Base-by-base conservation (phyloP, 2,797 vertebrate species). In the Scleropages formosus region DNA sequence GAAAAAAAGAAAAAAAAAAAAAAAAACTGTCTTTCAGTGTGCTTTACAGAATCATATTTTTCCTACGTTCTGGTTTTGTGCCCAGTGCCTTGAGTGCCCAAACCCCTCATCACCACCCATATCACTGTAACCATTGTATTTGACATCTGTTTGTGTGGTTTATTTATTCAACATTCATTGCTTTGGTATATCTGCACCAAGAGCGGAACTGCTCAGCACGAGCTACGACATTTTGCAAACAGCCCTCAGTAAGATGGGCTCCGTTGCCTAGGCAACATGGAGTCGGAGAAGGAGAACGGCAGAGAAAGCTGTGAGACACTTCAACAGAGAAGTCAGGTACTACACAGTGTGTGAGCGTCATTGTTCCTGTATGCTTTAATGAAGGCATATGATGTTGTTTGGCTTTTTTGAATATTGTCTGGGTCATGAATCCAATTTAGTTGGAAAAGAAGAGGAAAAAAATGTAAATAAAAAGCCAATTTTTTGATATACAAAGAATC, bases 191-290 rank as follows among this genome's bases (percentile, higher is more conserved):
- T 66, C 65, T 61, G 20, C 39, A 56, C 56, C 65, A n/a, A 46
- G 10, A 60, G 71, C 44, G 24, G 70, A 78, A 78, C 74, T 51
- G 68, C 68, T 83, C 73, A 68, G 76, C 79, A 78, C 60, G 78
- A 81, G 77, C 74, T 70, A 10, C 8, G 72, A 69, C 74, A 59
- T 81, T 80, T 80, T 78, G 75, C 79, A 74, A 84, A 75, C 9
- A 68, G 56, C 75, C 75, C 72, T n/a, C 77, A 58, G 59, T 77
- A 72, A 74, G 70, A 78, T 75, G 77, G 76, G 79, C 71, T 27
- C 76, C 79, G 86, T 90, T 88, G 78, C 82, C 85, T 77, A 84
- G 82, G 85, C 75, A 85, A 87, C 82, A 49, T 76, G 56, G 75
- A 76, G 75, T 72, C 64, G 79, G 77, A 80, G 80, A 77, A 79